Evolutionary conservation across 2,113 vertebrate genomes (phyloP).

Genomic region (Mus musculus): DNA sequence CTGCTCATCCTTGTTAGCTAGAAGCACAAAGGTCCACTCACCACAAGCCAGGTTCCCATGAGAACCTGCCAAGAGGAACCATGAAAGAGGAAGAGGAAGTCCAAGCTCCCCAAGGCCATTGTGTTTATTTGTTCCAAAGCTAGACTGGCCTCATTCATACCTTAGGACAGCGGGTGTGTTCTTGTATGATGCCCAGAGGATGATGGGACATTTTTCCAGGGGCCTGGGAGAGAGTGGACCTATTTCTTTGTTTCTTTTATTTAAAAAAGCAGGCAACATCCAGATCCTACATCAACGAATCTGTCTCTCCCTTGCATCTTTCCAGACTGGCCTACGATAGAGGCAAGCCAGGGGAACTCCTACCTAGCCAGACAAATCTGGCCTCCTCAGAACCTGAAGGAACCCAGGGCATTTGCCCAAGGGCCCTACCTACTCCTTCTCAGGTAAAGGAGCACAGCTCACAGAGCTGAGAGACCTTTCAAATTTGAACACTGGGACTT

Average conservation of each 20-base stretch:
- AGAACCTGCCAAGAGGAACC: conserved; percentile 58
- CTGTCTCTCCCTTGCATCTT: neutral
- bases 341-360: neutral
- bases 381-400: neutral
- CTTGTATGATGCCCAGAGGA: neutral
- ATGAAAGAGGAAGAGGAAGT: conserved; percentile 51
- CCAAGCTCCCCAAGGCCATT: conserved; percentile 16
- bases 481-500: fast-evolving
- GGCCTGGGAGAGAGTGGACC: fast-evolving
- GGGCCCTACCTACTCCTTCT: fast-evolving
- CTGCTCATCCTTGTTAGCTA: neutral
- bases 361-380: fast-evolving
- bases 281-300: too few species aligned
- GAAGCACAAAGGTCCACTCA: conserved; percentile 17
- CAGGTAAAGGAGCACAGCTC: fast-evolving
- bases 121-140: neutral
- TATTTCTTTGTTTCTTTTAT: neutral
- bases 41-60: conserved; percentile 45
- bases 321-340: neutral
- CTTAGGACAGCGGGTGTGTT: neutral
- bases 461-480: neutral
- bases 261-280: neutral
- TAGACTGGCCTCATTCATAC: neutral
- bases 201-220: neutral
- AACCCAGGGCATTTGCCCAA: fast-evolving